Evolutionary conservation across 2,113 vertebrate species (phyloP).

Genomic region (Zosterops lateralis): DNA sequence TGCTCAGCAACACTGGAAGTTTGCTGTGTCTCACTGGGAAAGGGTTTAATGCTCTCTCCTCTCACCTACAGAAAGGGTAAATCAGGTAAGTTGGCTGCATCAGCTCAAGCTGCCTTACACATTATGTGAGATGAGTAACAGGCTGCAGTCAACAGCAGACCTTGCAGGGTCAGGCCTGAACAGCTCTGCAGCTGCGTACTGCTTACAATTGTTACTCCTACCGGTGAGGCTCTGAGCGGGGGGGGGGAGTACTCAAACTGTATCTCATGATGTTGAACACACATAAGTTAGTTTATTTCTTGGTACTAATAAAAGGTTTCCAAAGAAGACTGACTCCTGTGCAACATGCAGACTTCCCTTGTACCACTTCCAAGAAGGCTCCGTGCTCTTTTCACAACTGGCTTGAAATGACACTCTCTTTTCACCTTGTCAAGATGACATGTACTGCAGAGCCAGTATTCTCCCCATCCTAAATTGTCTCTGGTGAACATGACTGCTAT

Average conservation of each 20-base stretch:
- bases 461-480: neutral
- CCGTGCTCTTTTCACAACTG: neutral
- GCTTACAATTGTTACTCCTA: neutral
- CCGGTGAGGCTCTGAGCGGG: neutral
- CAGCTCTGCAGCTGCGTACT: rapidly evolving
- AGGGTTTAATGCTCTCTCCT: neutral
- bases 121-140: neutral
- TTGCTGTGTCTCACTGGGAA: neutral
- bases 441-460: neutral
- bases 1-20: neutral
- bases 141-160: neutral
- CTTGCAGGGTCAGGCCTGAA: neutral
- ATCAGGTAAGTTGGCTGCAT: neutral
- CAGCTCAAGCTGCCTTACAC: neutral
- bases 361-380: constrained; percentile 26
- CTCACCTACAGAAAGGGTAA: neutral
- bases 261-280: constrained; percentile 41
- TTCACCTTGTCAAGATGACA: constrained; percentile 33
- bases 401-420: neutral
- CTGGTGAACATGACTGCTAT: neutral
- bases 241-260: neutral
- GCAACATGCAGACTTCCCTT: constrained; percentile 3
- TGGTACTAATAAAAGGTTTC: constrained; percentile 49
- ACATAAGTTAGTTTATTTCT: constrained; percentile 24
- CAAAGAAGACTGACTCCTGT: constrained; percentile 51